phyloP scores from a whole-genome alignment of 2,888 invertebrate genomes.

The Tuberolachnus salignus region DNA sequence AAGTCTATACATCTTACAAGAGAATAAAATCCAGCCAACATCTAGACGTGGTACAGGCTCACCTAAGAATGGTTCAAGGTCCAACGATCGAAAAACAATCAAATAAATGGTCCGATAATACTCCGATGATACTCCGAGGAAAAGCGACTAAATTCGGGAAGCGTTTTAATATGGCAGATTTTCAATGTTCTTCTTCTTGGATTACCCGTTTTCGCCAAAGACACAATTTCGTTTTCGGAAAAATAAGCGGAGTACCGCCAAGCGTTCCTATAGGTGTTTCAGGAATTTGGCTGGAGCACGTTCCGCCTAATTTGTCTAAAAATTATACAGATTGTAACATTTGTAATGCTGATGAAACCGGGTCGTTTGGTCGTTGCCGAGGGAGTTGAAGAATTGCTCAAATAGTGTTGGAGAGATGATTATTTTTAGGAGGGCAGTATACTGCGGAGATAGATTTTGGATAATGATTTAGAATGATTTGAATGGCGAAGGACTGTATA shows the following conservation, averaged over 20 bases:
- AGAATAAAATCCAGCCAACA: too few relatives aligned
- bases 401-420: neutral
- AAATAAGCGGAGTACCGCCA: slow-evolving; percentile 6
- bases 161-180: neutral
- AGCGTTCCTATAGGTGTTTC: neutral
- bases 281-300: too few relatives aligned
- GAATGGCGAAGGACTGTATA: neutral
- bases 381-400: slow-evolving; percentile 12
- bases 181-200: slow-evolving; percentile 7
- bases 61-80: too few relatives aligned
- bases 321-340: too few relatives aligned
- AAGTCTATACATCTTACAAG: too few relatives aligned
- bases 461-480: neutral
- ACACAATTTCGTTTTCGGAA: slow-evolving; percentile 4
- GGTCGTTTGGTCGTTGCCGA: neutral
- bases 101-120: too few relatives aligned
- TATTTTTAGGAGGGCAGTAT: slow-evolving; percentile 12
- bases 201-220: slow-evolving; percentile 15
- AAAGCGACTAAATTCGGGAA: too few relatives aligned
- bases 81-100: too few relatives aligned
- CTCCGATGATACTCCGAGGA: too few relatives aligned
- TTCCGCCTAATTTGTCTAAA: too few relatives aligned
- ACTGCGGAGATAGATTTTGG: neutral
- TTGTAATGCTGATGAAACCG: too few relatives aligned
- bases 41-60: too few relatives aligned